A percentile compares a stretch with the other conserved stretches of the same genome.
phyloP scores from a whole-genome alignment of 2,113 vertebrate species.

The Pardalotus punctatus region DNA sequence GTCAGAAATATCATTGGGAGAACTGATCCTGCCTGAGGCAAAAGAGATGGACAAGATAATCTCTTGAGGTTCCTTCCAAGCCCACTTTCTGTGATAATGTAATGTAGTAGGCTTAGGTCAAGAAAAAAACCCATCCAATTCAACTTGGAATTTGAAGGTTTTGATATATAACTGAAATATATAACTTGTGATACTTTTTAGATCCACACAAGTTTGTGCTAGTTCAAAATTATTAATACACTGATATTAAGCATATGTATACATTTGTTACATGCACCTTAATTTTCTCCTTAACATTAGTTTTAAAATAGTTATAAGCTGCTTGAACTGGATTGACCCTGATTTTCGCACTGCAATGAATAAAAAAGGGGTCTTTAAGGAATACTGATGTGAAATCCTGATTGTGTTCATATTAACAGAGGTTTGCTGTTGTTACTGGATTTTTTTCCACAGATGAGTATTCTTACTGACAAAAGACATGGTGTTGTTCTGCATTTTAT shows the following conservation, averaged over 20 bases:
- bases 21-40: background rate
- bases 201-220: background rate
- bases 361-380: background rate
- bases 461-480: background rate
- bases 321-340: background rate
- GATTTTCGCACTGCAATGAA: background rate
- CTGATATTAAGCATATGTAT: rapidly evolving
- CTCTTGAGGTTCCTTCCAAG: background rate
- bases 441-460: background rate
- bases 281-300: background rate
- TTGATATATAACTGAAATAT: background rate
- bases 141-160: background rate
- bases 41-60: background rate
- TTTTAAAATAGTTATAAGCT: background rate
- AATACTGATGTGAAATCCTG: background rate
- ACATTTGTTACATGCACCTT: background rate
- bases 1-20: background rate
- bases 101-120: background rate
- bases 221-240: background rate
- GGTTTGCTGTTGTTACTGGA: background rate
- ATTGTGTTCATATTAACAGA: background rate
- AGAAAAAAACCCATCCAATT: background rate
- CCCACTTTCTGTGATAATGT: background rate
- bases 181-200: background rate
- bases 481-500: background rate